Evolutionary conservation across 2,797 vertebrate species (phyloP).

Genomic region (Menidia menidia): DNA sequence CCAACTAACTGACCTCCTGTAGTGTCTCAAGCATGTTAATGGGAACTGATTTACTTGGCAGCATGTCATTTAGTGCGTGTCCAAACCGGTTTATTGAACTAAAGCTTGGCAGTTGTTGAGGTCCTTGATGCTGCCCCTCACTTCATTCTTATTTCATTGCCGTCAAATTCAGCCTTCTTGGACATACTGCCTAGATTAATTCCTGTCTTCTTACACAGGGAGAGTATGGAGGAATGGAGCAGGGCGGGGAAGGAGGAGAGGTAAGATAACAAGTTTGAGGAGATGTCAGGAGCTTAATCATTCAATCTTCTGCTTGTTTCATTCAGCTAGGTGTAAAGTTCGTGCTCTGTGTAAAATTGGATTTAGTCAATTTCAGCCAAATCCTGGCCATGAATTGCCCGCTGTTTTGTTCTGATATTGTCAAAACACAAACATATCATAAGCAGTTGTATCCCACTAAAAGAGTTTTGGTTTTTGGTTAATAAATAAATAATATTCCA

Average conservation of each 20-base stretch:
- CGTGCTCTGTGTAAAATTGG: no score
- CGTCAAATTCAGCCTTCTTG: background rate
- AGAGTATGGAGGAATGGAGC: conserved; percentile 84
- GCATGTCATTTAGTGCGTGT: conserved; percentile 37
- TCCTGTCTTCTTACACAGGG: conserved; percentile 65
- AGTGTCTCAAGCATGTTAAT: conserved; percentile 39
- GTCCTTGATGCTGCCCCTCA: background rate
- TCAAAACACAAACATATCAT: no score
- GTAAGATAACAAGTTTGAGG: conserved; percentile 55
- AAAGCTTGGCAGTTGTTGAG: background rate
- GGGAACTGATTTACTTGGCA: background rate
- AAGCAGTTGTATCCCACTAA: no score
- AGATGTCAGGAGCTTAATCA: background rate
- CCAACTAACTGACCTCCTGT: conserved; percentile 32
- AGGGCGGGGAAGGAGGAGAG: conserved; percentile 85
- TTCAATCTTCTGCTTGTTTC: no score
- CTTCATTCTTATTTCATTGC: conserved; percentile 26
- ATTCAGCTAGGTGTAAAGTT: no score
- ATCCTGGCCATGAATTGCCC: no score
- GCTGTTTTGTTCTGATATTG: no score
- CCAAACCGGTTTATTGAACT: conserved; percentile 13
- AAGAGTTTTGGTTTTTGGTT: no score
- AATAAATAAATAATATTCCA: no score
- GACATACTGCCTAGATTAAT: background rate
- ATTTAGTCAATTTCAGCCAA: background rate